Conservation (phyloP, 2,797 vertebrate genomes). For the Sebastiscus tertius region DNA sequence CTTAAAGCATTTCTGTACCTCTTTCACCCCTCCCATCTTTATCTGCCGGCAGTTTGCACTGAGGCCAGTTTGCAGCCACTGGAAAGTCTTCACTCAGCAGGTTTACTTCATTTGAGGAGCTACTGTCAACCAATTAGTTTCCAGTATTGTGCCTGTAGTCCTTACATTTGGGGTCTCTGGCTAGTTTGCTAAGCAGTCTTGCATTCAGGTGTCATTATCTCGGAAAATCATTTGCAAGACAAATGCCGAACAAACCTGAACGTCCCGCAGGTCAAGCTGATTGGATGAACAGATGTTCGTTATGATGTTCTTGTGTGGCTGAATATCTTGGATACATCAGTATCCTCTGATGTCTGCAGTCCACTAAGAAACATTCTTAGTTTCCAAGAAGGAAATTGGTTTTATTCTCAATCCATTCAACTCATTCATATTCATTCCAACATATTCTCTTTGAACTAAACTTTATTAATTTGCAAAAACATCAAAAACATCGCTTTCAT, state of each 20-base stretch:
- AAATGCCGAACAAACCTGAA: conserved; percentile 3
- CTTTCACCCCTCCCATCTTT: not conserved
- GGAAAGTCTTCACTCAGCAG: not conserved
- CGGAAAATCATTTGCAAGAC: not conserved
- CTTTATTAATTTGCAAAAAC: not conserved
- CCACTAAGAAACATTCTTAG: not conserved
- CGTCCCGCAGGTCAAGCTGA: not conserved
- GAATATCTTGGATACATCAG: not conserved
- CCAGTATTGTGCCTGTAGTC: not conserved
- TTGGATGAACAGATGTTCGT: conserved; percentile 1
- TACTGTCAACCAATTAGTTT: conserved; percentile 3
- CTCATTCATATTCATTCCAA: not conserved
- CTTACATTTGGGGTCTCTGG: not conserved
- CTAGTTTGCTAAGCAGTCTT: not conserved
- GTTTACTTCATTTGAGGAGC: not conserved
- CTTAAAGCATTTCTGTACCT: not conserved
- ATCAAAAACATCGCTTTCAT: not conserved
- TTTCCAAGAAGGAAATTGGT: not conserved
- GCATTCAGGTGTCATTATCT: not conserved
- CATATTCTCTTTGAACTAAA: not conserved
- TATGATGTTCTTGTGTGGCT: not conserved
- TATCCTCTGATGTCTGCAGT: not conserved
- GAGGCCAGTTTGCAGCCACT: not conserved
- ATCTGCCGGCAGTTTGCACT: not conserved
- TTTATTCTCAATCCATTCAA: not conserved